Evolutionary conservation across 2,113 vertebrate species (phyloP), one percentile per base, ranked within the genome.

Genomic region (Melospiza melodia): DNA sequence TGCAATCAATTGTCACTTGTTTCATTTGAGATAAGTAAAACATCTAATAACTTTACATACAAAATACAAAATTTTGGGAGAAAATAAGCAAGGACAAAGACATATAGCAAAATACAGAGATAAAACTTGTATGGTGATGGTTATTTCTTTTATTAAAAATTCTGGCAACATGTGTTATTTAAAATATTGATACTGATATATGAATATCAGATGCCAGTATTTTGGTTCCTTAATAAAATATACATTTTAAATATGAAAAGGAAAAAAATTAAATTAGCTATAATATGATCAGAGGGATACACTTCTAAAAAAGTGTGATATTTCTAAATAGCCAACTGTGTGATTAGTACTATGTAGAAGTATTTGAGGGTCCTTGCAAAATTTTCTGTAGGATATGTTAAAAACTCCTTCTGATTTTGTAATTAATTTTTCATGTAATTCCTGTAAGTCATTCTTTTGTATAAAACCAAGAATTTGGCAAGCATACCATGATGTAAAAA

Each of bases 1-100:
- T 55, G 25, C 52, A 90, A 93, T 93, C 65, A 78, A 25, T 24
- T 85, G 55, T 55, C 41, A 61, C 59, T 92, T 72, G 7, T 37
- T 93, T 95, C 44, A 68, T 68, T 75, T 71, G 48, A 66, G 67
- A 89, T 35, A 77, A 89, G 44, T 65, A 73, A 57, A 96, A 88
- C 15, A 59, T 25, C 8, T 72, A 83, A 67, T 63, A 48, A 86
- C 57, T 87, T 74, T 43, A 46, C 19, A 33, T 57, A 33, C 19
- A 57, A 57, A 57, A 57, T 57, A 55, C 2, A 58, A 37, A 61
- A 58, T 78, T 96, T 87, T 85, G 35, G 13, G 72, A 75, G 28
- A 74, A 74, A 76, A 89, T 79, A 39, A 1, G 11, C 10, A 52
- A 84, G 10, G 4, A 28, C 21, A 76, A 51, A 69, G 21, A 54